Base-by-base conservation (phyloP, 2,888 invertebrate genomes). In the Caradrina clavipalpis region DNA sequence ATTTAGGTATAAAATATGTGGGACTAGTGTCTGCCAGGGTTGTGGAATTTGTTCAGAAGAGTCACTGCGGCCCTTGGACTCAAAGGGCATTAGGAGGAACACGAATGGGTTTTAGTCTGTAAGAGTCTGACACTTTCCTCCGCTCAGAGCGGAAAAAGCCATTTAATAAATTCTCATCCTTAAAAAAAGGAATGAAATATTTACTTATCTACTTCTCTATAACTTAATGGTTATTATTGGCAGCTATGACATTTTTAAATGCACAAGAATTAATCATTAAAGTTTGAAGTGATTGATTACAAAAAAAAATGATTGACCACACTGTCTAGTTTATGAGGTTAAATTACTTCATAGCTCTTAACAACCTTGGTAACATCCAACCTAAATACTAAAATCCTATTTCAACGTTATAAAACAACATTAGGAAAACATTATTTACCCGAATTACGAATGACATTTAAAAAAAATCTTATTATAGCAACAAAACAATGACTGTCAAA, bases 181-280 rank as follows among this genome's bases (percentile, higher is more conserved):
- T n/a, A n/a, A n/a, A n/a, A n/a, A n/a, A n/a, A n/a, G n/a, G n/a
- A n/a, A n/a, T n/a, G n/a, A n/a, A n/a, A 15, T 56, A 47, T 62
- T 49, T 60, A 73, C 31, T 45, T 61, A 61, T 78, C 61, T 35
- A 31, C 11, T 71, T 61, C 1, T 58, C 22, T 69, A 42, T 17
- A 22, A 50, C 26, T 22, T 42, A 22, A 35, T 65, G 11, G 59
- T 45, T 69, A 64, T 78, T 74, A 83, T 78, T 76, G 80, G 60
- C 82, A 82, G 53, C 64, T 77, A 62, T 78, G 57, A 75, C 67
- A 64, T 42, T 53, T 59, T 13, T 0, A 42, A 53, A 31, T 13
- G 42, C 17, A 13, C 42, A 13, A 22, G n/a, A 73, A 49, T 49
- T 55, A 73, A 49, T 55, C 17, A 10, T 11, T 10, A 11, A 26